phyloP scores from a whole-genome alignment of 2,888 invertebrate genomes.

The Idaea dimidiata region DNA sequence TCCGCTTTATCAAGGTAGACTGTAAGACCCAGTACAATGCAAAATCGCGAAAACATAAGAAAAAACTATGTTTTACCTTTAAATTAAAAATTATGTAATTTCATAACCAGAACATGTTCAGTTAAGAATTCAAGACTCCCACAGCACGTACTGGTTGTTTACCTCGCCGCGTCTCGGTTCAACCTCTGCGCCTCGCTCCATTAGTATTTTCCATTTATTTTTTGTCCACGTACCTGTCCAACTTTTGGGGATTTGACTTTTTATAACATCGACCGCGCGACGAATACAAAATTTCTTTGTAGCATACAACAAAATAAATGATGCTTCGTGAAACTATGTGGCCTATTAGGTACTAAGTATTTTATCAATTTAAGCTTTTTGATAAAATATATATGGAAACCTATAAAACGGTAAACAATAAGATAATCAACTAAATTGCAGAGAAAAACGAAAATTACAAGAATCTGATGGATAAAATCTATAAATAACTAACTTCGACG shows the following conservation, averaged over 20 bases:
- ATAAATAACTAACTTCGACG: not conserved
- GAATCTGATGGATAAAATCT: not conserved
- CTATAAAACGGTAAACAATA: slow-evolving; percentile 7
- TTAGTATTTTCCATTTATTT: slow-evolving; percentile 81
- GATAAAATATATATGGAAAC: slow-evolving; percentile 5
- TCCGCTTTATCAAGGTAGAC: no score
- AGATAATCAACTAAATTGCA: not conserved
- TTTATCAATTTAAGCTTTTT: slow-evolving; percentile 65
- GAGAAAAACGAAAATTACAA: not conserved
- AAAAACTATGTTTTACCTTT: no score
- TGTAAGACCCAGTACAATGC: no score
- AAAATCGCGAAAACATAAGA: no score
- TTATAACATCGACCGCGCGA: slow-evolving; percentile 71
- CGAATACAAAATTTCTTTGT: slow-evolving; percentile 77
- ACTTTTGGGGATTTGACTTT: slow-evolving; percentile 76
- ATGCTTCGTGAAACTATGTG: slow-evolving; percentile 65
- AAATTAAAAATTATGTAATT: no score
- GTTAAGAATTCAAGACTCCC: slow-evolving; percentile 16
- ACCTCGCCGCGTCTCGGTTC: slow-evolving; percentile 53
- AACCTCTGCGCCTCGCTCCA: slow-evolving; percentile 74
- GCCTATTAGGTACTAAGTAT: slow-evolving; percentile 52
- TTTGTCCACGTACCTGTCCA: slow-evolving; percentile 80
- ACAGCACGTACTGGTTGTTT: slow-evolving; percentile 35
- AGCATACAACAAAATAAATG: slow-evolving; percentile 72
- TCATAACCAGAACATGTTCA: not conserved